Conservation (phyloP, 2,797 vertebrate species). For the Jordanella pulchra region DNA sequence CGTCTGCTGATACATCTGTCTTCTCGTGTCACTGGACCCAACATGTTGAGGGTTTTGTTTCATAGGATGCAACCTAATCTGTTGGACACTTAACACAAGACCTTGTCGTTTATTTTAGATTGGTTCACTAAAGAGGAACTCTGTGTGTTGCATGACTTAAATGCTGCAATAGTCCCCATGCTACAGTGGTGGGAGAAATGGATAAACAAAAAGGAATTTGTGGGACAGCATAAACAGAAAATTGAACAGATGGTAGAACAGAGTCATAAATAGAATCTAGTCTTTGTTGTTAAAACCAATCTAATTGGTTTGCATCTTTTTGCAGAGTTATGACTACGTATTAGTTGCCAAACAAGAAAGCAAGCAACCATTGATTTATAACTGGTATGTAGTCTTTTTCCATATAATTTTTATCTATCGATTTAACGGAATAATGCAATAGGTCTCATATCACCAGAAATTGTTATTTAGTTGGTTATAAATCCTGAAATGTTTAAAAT, state of each 20-base stretch:
- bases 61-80: not conserved
- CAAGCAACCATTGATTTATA: not conserved
- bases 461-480: not conserved
- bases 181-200: not conserved
- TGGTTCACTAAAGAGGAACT: conserved; percentile 31
- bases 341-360: not conserved
- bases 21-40: conserved; percentile 39
- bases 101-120: conserved; percentile 44
- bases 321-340: not conserved
- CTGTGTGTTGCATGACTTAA: conserved; percentile 25
- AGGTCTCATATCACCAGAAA: not conserved
- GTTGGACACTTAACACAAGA: conserved; percentile 18
- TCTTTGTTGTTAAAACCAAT: not conserved
- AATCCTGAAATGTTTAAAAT: not conserved
- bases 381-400: not conserved
- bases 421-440: not conserved
- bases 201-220: not conserved
- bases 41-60: conserved; percentile 27
- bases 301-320: not conserved
- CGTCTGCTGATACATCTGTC: conserved; percentile 54
- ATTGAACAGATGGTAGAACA: not conserved
- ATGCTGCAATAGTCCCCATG: conserved; percentile 2
- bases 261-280: not conserved
- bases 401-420: not conserved
- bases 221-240: not conserved